Conservation (phyloP, 2,888 invertebrate genomes). For the Athalia circularis region DNA sequence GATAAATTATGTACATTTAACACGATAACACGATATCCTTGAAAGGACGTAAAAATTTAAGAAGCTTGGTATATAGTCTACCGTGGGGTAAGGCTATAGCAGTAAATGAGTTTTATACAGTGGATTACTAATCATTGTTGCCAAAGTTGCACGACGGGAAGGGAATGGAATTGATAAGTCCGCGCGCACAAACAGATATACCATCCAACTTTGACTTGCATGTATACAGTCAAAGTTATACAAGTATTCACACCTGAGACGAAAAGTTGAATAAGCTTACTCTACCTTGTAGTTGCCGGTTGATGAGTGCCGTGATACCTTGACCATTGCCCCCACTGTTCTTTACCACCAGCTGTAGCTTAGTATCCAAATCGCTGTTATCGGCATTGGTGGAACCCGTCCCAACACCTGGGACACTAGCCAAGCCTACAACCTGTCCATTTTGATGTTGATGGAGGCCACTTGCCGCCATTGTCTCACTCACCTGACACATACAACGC, state of each 20-base stretch:
- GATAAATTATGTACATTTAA: too few species aligned
- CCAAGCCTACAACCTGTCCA: slow-evolving; percentile 77
- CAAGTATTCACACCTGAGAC: not conserved
- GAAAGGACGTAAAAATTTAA: slow-evolving; percentile 30
- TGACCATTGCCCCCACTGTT: slow-evolving; percentile 85
- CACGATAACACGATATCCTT: not conserved
- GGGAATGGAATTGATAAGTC: too few species aligned
- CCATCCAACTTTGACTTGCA: too few species aligned
- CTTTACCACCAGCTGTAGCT: slow-evolving; percentile 86
- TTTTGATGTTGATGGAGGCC: slow-evolving; percentile 82
- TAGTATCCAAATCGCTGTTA: slow-evolving; percentile 80
- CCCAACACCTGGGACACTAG: slow-evolving; percentile 60
- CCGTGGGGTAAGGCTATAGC: not conserved
- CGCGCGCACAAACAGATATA: too few species aligned
- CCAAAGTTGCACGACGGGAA: too few species aligned
- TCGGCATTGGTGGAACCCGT: slow-evolving; percentile 52
- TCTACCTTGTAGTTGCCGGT: slow-evolving; percentile 86
- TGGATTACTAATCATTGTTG: too few species aligned
- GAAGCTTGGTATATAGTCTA: not conserved
- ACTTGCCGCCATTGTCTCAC: slow-evolving; percentile 86
- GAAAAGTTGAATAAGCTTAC: not conserved
- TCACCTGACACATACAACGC: slow-evolving; percentile 77
- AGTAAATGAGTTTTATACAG: too few species aligned
- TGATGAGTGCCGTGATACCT: slow-evolving; percentile 86
- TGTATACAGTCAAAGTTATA: not conserved